These are phyloP conservation scores for Sebastes hubbsi DNA, from an alignment of 2,797 vertebrate genomes.

Conservation along the genomic window DNA sequence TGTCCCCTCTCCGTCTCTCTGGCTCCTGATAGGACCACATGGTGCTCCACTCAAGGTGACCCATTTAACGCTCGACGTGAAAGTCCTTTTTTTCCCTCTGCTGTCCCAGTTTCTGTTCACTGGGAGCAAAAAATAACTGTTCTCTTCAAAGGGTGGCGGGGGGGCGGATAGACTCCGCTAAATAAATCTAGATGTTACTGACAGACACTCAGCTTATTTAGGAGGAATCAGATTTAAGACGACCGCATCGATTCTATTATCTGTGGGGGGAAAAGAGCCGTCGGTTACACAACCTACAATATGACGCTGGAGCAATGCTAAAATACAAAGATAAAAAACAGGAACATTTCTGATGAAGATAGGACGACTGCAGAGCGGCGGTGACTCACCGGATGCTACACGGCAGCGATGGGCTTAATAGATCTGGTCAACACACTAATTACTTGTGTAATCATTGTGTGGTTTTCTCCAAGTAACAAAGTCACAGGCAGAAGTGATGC, in stretches of 20 bases:
- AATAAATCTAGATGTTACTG: slow-evolving; percentile 58
- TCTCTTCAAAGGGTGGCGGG: slow-evolving; percentile 53
- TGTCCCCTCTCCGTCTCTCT: slow-evolving; percentile 27
- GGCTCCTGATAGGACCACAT: slow-evolving; percentile 58
- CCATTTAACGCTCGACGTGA: slow-evolving; percentile 75
- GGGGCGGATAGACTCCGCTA: slow-evolving; percentile 36
- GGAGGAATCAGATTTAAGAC: slow-evolving; percentile 28
- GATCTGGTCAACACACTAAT: slow-evolving; percentile 36
- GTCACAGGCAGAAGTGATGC: background rate
- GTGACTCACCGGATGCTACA: slow-evolving; percentile 47
- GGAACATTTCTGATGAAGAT: slow-evolving; percentile 33
- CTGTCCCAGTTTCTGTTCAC: slow-evolving; percentile 76
- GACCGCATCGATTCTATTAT: slow-evolving; percentile 22
- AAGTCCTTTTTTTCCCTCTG: slow-evolving; percentile 66
- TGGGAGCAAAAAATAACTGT: slow-evolving; percentile 77
- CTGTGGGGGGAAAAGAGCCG: background rate
- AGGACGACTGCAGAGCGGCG: slow-evolving; percentile 34
- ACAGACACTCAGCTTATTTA: slow-evolving; percentile 55
- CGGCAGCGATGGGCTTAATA: slow-evolving; percentile 16
- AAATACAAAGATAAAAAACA: slow-evolving; percentile 36
- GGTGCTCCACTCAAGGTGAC: slow-evolving; percentile 80
- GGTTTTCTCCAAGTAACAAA: slow-evolving; percentile 13
- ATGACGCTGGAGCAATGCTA: background rate
- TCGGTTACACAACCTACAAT: slow-evolving; percentile 16
- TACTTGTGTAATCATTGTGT: slow-evolving; percentile 15